Conservation (phyloP, 2,888 invertebrate genomes). For the Hirtodrosophila cameraria region DNA sequence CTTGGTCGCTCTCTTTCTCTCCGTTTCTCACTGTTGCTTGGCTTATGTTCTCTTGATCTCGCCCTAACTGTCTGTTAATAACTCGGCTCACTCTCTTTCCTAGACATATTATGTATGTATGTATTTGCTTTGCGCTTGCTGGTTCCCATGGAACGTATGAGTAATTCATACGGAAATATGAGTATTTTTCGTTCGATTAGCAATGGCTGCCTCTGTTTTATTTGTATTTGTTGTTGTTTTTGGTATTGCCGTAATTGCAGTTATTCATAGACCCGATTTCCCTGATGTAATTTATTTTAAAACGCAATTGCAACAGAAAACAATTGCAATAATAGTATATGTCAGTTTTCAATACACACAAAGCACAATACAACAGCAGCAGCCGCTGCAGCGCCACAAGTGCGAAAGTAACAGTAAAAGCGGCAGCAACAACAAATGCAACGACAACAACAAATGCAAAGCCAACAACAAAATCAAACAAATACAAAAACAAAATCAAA, state of each 20-base stretch:
- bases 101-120: too few relatives aligned
- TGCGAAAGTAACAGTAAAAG: conserved; percentile 26
- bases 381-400: conserved; percentile 12
- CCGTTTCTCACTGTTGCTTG: background rate
- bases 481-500: conserved; percentile 12
- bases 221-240: conserved; percentile 16
- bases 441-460: conserved; percentile 29
- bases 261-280: conserved; percentile 8
- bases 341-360: conserved; percentile 51
- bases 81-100: background rate
- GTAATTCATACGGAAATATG: conserved; percentile 55
- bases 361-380: background rate
- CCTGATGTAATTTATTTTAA: conserved; percentile 72
- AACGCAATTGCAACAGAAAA: conserved; percentile 68
- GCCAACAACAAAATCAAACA: too few relatives aligned
- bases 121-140: background rate
- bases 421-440: conserved; percentile 38
- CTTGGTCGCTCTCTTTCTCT: background rate
- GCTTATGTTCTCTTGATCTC: background rate
- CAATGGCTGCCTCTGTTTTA: conserved; percentile 37
- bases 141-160: conserved; percentile 31
- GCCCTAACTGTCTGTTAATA: background rate
- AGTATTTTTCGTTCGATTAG: conserved; percentile 53
- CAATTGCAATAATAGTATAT: conserved; percentile 7
- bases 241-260: too few relatives aligned